These are phyloP conservation scores for Peromyscus californicus DNA, from an alignment of 2,113 vertebrate genomes.

Conservation along the genomic window DNA sequence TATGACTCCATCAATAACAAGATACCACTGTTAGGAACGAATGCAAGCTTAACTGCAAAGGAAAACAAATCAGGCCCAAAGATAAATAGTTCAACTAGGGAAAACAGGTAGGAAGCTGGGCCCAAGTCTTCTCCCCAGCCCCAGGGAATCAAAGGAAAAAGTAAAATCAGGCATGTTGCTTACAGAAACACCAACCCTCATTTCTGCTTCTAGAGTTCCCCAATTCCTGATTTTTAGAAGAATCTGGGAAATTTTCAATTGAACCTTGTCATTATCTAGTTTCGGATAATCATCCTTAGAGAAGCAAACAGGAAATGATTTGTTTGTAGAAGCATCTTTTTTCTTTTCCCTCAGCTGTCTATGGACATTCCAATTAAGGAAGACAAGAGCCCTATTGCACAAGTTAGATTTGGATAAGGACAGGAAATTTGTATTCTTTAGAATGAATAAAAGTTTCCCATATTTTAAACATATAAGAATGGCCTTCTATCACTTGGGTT, in stretches of 20 bases:
- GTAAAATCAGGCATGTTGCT: conserved; percentile 18
- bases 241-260: conserved; percentile 29
- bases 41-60: background rate
- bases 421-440: conserved; percentile 86
- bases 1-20: background rate
- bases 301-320: conserved; percentile 72
- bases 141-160: background rate
- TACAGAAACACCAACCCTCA: conserved; percentile 1
- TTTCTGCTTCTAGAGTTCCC: background rate
- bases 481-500: conserved; percentile 81
- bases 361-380: conserved; percentile 57
- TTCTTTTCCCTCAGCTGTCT: conserved; percentile 57
- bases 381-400: conserved; percentile 69
- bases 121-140: background rate
- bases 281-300: conserved; percentile 46
- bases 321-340: background rate
- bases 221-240: conserved; percentile 28
- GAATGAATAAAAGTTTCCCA: conserved; percentile 83
- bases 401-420: conserved; percentile 75
- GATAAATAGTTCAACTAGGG: background rate
- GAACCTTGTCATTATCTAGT: conserved; percentile 38
- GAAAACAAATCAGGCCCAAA: background rate
- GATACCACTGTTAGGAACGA: background rate
- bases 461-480: conserved; percentile 84
- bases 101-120: background rate